A percentile compares a stretch with the other conserved stretches of the same genome.
These are phyloP conservation scores for Remorina albescens DNA, from an alignment of 2,797 vertebrate genomes.

Conservation along the genomic window DNA sequence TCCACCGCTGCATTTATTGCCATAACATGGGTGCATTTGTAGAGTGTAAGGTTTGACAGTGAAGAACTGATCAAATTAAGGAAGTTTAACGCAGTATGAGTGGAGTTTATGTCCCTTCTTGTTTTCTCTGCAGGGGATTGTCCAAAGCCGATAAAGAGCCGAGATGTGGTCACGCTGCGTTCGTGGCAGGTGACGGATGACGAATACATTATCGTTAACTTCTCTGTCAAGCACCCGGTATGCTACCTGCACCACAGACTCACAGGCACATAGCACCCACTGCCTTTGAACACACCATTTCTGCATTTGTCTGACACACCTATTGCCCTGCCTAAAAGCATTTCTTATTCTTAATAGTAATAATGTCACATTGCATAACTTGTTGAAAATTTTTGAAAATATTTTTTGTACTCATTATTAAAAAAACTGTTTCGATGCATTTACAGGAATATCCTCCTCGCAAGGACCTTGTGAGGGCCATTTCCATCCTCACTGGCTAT, in stretches of 20 bases:
- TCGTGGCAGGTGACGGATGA: slow-evolving; percentile 83
- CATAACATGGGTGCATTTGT: slow-evolving; percentile 44
- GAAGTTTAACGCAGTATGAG: background rate
- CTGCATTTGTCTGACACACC: background rate
- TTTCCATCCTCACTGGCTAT: slow-evolving; percentile 88
- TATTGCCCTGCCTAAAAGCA: background rate
- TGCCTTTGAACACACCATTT: background rate
- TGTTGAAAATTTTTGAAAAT: background rate
- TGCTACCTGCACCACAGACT: slow-evolving; percentile 25
- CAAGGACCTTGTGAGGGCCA: slow-evolving; percentile 82
- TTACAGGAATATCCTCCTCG: slow-evolving; percentile 82
- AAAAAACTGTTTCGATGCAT: slow-evolving; percentile 5
- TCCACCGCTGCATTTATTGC: slow-evolving; percentile 60
- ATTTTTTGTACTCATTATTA: background rate
- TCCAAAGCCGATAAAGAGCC: slow-evolving; percentile 82
- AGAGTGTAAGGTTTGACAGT: slow-evolving; percentile 13
- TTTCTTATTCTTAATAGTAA: background rate
- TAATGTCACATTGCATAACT: background rate
- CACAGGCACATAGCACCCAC: slow-evolving; percentile 2
- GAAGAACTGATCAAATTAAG: background rate
- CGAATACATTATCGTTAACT: slow-evolving; percentile 82
- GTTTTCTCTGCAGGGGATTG: slow-evolving; percentile 78
- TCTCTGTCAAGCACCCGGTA: slow-evolving; percentile 86
- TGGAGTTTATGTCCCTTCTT: background rate
- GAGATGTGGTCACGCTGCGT: slow-evolving; percentile 86